Evolutionary conservation across 2,888 invertebrate genomes (phyloP), one percentile per base, ranked within the genome.

Genomic region (Podabrus alpinus): DNA sequence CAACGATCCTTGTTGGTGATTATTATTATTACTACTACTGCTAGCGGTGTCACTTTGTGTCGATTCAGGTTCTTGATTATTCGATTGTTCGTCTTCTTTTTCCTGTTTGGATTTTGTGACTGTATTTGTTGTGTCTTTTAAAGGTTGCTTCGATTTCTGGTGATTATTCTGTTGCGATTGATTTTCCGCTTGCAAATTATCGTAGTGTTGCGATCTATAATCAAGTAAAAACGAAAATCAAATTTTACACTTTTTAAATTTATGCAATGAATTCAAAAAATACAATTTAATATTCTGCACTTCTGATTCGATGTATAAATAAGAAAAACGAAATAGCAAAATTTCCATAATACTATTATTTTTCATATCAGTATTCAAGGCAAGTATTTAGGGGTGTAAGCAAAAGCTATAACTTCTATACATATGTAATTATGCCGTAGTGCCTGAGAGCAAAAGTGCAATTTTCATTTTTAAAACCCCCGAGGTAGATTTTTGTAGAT

Each of bases 201-300:
- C 91, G 88, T 90, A 87, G 82, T 91, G 90, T 84, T 91, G 91
- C 84, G 91, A 90, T 89, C 92, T 92, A 88, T 9, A 89, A 90
- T 64, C n/a, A 62, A 72, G 68, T 66, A 29, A 88, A 89, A 88
- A 88, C 89, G 80, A 88, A 88, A 88, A 85, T 88, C 88, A 88
- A 88, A 88, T 60, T 61, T 59, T 11, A 29, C 9, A 19, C n/a
- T 68, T 15, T 45, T 29, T 13, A 17, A n/a, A 29, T 45, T 45
- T 68, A 45, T 68, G 17, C 15, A 15, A 45, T 19, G 25, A 68
- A 16, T 68, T 68, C 29, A 25, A n/a, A 45, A 45, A 45, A 45
- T 45, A n/a, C 45, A n/a, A 45, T 45, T 45, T 45, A n/a, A 45
- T n/a, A 45, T 45, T 45, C 16, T 61, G 61, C 17, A 16, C 61